Evolutionary conservation across 2,113 vertebrate genomes (phyloP).

Genomic region (Actinemys pallida): DNA sequence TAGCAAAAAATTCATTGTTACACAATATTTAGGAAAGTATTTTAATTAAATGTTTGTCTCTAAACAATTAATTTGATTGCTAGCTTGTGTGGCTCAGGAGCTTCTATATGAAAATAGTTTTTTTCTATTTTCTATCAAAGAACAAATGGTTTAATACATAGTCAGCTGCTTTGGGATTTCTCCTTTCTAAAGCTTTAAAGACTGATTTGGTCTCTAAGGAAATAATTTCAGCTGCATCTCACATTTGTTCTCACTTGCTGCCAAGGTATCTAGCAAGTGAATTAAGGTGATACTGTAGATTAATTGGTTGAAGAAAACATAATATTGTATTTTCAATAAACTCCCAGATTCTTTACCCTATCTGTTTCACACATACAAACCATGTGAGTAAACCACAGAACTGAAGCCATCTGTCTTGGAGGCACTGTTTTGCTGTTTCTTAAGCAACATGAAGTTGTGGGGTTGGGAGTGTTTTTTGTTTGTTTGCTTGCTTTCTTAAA

Average conservation of each 20-base stretch:
- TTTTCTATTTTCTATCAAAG: conserved; percentile 20
- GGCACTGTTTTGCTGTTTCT: neutral
- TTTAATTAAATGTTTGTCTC: neutral
- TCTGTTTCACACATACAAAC: fast-evolving
- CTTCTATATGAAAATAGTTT: neutral
- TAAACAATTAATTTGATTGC: neutral
- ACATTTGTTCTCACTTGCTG: conserved; percentile 19
- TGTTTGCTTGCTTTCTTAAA: neutral
- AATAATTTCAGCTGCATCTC: neutral
- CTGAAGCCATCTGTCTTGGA: neutral
- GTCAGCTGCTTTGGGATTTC: conserved; percentile 24
- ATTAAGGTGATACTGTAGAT: conserved; percentile 22
- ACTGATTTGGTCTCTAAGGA: conserved; percentile 12
- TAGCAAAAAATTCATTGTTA: neutral
- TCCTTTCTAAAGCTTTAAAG: conserved; percentile 29
- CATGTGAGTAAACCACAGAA: neutral
- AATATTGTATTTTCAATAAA: neutral
- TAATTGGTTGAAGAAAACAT: conserved; percentile 6
- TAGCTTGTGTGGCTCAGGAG: neutral
- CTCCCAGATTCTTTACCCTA: neutral
- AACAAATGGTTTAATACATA: neutral
- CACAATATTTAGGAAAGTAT: neutral
- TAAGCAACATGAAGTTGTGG: neutral
- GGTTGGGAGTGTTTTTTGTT: neutral
- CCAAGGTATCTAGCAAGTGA: conserved; percentile 27